phyloP scores from a whole-genome alignment of 2,113 vertebrate genomes.

The Silurus glanis region DNA sequence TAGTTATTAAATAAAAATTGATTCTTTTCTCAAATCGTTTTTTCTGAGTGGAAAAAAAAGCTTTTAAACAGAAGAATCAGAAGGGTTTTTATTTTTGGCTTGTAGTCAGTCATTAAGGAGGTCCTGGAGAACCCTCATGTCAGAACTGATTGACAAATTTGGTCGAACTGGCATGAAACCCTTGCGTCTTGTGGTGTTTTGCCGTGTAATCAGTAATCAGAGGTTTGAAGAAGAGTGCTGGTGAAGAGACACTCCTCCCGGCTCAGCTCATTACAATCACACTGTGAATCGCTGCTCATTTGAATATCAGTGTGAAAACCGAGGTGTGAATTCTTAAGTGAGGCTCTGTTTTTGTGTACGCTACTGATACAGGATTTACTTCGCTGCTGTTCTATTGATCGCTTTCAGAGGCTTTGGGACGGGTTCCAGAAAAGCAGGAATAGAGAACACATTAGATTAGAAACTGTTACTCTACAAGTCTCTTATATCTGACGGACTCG shows the following conservation, averaged over 20 bases:
- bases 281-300: neutral
- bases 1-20: no score
- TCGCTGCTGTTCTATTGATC: neutral
- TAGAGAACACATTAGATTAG: neutral
- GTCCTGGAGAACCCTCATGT: neutral
- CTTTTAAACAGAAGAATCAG: no score
- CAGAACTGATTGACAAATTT: neutral
- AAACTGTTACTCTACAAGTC: neutral
- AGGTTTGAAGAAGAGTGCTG: neutral
- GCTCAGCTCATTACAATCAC: conserved; percentile 8
- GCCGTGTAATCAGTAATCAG: neutral
- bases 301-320: neutral
- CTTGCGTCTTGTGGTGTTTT: neutral
- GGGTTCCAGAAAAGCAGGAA: neutral
- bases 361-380: neutral
- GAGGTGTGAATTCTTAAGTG: neutral
- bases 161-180: neutral
- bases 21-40: no score
- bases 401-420: neutral
- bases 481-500: neutral
- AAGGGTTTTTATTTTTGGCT: neutral
- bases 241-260: neutral
- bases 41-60: no score
- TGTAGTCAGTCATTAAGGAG: neutral
- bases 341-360: neutral